Conservation (phyloP, 2,113 vertebrate genomes). For the Gymnocephalus cernua region DNA sequence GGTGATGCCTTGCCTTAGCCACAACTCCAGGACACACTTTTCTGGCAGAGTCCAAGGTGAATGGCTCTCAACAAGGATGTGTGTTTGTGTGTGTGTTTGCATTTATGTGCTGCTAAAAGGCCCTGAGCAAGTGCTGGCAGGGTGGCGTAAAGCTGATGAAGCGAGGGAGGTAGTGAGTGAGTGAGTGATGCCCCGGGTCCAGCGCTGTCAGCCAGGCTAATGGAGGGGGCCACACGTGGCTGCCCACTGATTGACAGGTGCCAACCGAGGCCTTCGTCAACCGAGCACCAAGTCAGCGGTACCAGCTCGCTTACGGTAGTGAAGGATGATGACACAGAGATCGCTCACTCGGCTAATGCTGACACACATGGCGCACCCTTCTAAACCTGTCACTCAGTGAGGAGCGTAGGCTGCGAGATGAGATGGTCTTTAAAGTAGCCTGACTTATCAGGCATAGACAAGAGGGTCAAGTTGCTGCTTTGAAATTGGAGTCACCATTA, state of each 20-base stretch:
- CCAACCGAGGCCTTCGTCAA: constrained; percentile 56
- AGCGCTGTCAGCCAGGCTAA: constrained; percentile 78
- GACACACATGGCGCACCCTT: constrained; percentile 50
- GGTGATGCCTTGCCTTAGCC: constrained; percentile 18
- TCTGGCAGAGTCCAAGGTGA: constrained; percentile 56
- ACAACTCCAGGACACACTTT: constrained; percentile 22
- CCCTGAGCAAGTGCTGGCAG: constrained; percentile 29
- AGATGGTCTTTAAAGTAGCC: constrained; percentile 53
- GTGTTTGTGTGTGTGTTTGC: constrained; percentile 12
- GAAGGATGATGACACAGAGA: constrained; percentile 61
- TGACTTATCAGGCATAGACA: constrained; percentile 58
- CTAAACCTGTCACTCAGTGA: constrained; percentile 57
- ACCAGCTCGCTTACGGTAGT: constrained; percentile 48
- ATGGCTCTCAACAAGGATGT: constrained; percentile 5
- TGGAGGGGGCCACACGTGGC: constrained; percentile 73
- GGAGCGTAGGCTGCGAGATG: constrained; percentile 38
- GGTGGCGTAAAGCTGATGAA: constrained; percentile 43
- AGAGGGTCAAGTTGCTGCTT: constrained; percentile 66
- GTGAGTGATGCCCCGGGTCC: constrained; percentile 59
- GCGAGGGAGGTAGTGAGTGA: constrained; percentile 40
- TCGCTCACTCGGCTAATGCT: constrained; percentile 60
- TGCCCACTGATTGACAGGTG: constrained; percentile 78
- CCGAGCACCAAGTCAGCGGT: constrained; percentile 25
- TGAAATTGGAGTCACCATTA: constrained; percentile 60
- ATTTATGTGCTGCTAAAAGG: constrained; percentile 26